A percentile compares a stretch with the other conserved stretches of the same genome.
Conservation (phyloP, 2,888 invertebrate species). For the Neria commutata region DNA sequence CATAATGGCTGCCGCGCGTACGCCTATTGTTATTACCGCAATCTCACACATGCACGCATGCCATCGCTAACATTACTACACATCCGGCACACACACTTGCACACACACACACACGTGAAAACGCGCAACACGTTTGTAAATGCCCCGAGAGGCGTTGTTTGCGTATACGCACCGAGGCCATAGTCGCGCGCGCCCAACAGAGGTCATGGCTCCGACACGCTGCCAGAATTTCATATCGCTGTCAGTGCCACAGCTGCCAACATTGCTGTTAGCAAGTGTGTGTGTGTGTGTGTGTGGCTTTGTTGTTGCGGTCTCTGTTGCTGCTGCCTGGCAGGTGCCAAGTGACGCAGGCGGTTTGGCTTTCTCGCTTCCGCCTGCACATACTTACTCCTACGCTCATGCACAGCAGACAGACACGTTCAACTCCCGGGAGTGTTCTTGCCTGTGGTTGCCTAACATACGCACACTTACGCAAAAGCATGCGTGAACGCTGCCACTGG, state of each 20-base stretch:
- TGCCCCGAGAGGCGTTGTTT: too few species aligned
- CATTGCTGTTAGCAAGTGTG: not conserved
- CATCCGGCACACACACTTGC: too few species aligned
- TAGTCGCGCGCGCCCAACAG: not conserved
- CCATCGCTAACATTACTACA: too few species aligned
- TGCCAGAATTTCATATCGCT: too few species aligned
- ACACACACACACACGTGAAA: not conserved
- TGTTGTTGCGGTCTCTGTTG: slow-evolving; percentile 2
- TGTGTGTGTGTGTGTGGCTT: too few species aligned
- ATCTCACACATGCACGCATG: too few species aligned
- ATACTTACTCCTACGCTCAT: not conserved
- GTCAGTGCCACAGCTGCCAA: too few species aligned
- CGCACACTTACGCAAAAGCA: not conserved
- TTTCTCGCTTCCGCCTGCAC: not conserved
- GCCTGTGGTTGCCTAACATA: too few species aligned
- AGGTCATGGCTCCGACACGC: too few species aligned
- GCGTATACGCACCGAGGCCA: not conserved
- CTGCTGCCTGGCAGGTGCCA: too few species aligned
- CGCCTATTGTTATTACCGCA: not conserved
- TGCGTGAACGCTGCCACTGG: slow-evolving; percentile 2
- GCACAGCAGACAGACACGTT: not conserved
- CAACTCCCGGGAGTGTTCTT: not conserved
- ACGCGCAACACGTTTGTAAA: not conserved
- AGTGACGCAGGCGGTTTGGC: too few species aligned
- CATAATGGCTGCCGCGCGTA: not conserved